phyloP scores from a whole-genome alignment of 2,888 invertebrate genomes.

The Trisateles emortualis region DNA sequence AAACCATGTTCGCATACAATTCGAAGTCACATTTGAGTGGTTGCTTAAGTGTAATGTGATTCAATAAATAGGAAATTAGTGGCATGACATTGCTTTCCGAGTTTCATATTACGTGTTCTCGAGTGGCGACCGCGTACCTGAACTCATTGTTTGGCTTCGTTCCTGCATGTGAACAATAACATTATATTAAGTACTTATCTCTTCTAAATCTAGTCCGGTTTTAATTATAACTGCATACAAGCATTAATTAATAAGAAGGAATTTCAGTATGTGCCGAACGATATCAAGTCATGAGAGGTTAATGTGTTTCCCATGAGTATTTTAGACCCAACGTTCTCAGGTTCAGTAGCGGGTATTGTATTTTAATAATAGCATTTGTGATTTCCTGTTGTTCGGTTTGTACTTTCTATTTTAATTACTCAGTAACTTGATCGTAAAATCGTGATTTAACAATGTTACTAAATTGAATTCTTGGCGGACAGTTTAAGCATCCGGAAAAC shows the following conservation, averaged over 20 bases:
- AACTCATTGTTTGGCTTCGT: conserved; percentile 59
- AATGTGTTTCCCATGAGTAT: conserved; percentile 62
- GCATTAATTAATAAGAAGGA: conserved; percentile 54
- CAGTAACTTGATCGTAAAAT: conserved; percentile 6
- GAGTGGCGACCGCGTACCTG: conserved; percentile 41
- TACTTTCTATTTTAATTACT: conserved; percentile 36
- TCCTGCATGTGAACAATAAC: conserved; percentile 56
- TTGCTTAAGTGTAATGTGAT: conserved; percentile 31
- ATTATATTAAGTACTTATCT: conserved; percentile 50
- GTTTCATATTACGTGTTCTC: conserved; percentile 54
- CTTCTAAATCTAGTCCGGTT: conserved; percentile 56
- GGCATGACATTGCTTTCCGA: conserved; percentile 46
- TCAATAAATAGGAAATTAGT: conserved; percentile 54
- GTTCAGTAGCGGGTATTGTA: conserved; percentile 52
- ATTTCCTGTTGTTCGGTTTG: conserved; percentile 50
- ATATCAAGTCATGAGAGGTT: conserved; percentile 51
- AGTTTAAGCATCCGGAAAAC: not conserved
- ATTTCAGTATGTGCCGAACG: conserved; percentile 55
- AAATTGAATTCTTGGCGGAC: not conserved
- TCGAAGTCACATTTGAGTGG: conserved; percentile 17
- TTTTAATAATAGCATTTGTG: conserved; percentile 41
- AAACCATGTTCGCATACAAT: conserved; percentile 4
- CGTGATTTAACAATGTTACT: not conserved
- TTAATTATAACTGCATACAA: conserved; percentile 41
- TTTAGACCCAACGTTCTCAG: conserved; percentile 61